Conservation (phyloP, 2,888 invertebrate genomes). For the Philhelius pedissequus region DNA sequence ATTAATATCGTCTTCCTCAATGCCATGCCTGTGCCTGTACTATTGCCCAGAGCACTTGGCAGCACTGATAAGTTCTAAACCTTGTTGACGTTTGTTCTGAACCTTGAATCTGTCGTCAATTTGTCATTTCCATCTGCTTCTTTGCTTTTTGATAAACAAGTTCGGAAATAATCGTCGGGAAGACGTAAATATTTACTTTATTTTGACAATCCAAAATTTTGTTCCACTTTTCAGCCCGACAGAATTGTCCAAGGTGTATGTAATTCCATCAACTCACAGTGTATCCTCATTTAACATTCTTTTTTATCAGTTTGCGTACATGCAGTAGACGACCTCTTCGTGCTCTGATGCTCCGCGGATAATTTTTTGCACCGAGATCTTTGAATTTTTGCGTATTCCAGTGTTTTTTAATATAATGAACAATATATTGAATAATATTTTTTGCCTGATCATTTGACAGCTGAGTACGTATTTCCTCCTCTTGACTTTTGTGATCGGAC, state of each 20-base stretch:
- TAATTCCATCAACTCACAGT: too few species aligned
- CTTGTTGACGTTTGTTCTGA: not conserved
- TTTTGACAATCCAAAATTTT: constrained; percentile 39
- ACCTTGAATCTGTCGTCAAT: not conserved
- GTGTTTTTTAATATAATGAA: not conserved
- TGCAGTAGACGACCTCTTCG: too few species aligned
- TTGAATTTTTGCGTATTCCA: too few species aligned
- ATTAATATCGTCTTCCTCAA: not conserved
- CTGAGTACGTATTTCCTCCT: not conserved
- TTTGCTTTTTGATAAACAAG: not conserved
- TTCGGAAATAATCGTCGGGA: not conserved
- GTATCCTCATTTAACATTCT: too few species aligned
- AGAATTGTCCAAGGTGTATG: too few species aligned
- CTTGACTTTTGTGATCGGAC: not conserved
- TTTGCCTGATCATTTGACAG: not conserved
- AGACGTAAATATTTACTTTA: not conserved
- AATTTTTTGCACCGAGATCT: not conserved
- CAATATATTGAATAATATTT: not conserved
- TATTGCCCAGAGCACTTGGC: not conserved
- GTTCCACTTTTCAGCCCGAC: not conserved
- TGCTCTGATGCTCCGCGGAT: too few species aligned
- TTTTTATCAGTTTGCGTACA: too few species aligned
- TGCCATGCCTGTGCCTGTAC: not conserved
- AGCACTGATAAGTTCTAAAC: not conserved
- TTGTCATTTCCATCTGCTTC: not conserved